Evolutionary conservation across 1,140 invertebrate species (phyloP).

Genomic region (Drosophila pruinosa): DNA sequence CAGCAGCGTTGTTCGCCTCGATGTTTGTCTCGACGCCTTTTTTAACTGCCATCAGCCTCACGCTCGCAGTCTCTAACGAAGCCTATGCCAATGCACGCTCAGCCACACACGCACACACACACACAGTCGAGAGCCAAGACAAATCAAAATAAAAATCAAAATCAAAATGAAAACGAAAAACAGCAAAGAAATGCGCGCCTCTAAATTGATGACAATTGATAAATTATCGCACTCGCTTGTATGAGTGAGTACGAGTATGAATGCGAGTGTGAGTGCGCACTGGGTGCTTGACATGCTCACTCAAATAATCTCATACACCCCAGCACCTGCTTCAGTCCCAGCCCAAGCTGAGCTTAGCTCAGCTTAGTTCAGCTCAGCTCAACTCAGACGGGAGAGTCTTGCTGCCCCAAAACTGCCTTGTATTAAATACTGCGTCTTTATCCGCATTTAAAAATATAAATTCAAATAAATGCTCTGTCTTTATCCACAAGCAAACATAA

Average conservation of each 20-base stretch:
- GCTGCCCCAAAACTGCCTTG: no score
- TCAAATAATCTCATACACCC: no score
- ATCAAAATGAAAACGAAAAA: slow-evolving; percentile 26
- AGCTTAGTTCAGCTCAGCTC: background rate
- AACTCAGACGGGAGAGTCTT: no score
- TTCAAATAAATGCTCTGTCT: no score
- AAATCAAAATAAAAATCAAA: slow-evolving; percentile 42
- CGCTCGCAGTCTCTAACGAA: slow-evolving; percentile 39
- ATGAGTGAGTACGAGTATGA: background rate
- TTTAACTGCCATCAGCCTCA: slow-evolving; percentile 54
- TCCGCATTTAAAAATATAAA: no score
- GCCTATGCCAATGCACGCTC: slow-evolving; percentile 15
- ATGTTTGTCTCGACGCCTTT: slow-evolving; percentile 51
- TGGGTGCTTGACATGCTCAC: background rate
- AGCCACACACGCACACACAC: slow-evolving; percentile 3
- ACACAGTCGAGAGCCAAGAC: slow-evolving; percentile 17
- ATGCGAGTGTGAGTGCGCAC: background rate
- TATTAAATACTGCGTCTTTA: no score
- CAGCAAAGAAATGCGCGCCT: slow-evolving; percentile 53
- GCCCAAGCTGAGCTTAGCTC: background rate
- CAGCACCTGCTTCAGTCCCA: no score
- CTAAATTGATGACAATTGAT: slow-evolving; percentile 81
- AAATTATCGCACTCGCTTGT: slow-evolving; percentile 63
- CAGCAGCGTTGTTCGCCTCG: slow-evolving; percentile 20
- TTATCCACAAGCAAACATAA: no score